Base-by-base conservation (phyloP, 2,797 vertebrate species). In the Gymnocypris eckloni region DNA sequence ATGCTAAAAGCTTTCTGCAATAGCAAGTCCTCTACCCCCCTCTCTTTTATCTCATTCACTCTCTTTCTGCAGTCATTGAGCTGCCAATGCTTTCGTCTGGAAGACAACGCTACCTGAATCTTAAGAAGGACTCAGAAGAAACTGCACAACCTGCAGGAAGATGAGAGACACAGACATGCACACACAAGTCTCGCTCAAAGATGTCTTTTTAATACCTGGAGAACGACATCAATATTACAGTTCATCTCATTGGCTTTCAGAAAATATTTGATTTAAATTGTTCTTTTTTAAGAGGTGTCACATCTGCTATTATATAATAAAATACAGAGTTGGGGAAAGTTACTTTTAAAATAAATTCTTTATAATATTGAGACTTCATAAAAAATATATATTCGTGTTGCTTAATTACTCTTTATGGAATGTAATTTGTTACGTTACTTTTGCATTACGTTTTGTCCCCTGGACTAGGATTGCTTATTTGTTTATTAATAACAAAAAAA, bases 1-100 rank as follows among this genome's bases (percentile, higher is more conserved):
- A 41, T 45, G 66, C 86, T 84, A 81, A 87, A 89, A 89, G 88
- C 86, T 56, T 87, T 82, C 76, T 81, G 61, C 33, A 83, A 79
- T 15, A 70, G 56, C 61, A 50, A 48, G 33, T 37, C 54, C 41
- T 18, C 45, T 50, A 3, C 37, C 41, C 15, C 25, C n/a, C 37
- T n/a, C 22, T 54, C 43, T 50, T 25, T 59, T n/a, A 22, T 67
- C 76, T 22, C 82, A 25, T 18, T 76, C 59, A 1, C 43, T 82
- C 73, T 83, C 76, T 61, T 37, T 77, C 73, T 67, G 56, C 64
- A 78, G 39, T 69, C 76, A 84, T 50, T 76, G 84, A 50, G 15
- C 50, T 82, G 64, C 43, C 45, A 82, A 82, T 75, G 85, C 78
- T 81, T 76, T 80, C 18, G 25, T 22, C 83, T 59, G 39, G 37